Conservation (phyloP, 2,888 invertebrate species). For the Sarcophaga subvicina region DNA sequence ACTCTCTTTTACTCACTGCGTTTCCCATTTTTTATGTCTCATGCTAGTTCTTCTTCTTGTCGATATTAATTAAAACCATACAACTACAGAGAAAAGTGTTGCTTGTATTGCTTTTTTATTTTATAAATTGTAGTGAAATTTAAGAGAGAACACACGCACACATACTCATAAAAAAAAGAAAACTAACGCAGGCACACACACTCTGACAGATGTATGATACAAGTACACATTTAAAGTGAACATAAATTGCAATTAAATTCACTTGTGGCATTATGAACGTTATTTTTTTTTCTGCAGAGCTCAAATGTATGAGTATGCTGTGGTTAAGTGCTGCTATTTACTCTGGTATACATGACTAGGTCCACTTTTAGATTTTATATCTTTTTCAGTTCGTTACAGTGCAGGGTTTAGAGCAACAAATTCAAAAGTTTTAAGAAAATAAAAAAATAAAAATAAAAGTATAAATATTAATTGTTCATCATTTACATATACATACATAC, state of each 20-base stretch:
- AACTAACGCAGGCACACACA: background rate
- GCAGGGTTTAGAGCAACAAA: no score
- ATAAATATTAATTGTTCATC: no score
- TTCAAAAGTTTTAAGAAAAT: no score
- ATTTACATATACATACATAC: no score
- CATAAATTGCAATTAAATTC: constrained; percentile 61
- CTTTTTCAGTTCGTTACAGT: no score
- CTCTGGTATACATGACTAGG: no score
- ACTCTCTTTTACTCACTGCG: no score
- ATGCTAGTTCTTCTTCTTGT: background rate
- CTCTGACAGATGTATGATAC: no score
- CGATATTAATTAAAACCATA: constrained; percentile 45
- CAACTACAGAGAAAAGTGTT: constrained; percentile 25
- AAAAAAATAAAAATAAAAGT: no score
- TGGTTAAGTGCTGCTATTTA: no score
- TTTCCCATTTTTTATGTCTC: background rate
- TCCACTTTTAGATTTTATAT: no score
- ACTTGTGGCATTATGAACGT: constrained; percentile 47
- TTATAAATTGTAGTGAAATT: no score
- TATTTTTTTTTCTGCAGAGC: background rate
- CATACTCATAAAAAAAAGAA: background rate
- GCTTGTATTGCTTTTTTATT: background rate
- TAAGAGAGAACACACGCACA: background rate
- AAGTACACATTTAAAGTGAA: constrained; percentile 26
- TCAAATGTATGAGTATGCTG: background rate